These are phyloP conservation scores for Thymelicus lineola DNA, from an alignment of 2,888 invertebrate species.

Conservation along the genomic window DNA sequence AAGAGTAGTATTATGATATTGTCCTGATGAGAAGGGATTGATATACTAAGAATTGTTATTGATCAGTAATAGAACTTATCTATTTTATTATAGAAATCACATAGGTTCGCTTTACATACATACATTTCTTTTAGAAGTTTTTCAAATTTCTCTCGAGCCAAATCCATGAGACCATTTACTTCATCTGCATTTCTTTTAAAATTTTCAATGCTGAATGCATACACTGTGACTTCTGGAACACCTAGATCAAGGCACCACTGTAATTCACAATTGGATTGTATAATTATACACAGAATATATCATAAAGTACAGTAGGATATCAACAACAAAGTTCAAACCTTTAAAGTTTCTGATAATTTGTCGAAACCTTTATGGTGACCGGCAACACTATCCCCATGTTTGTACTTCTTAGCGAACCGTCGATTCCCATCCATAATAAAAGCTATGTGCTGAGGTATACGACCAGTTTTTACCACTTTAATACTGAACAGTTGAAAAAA, in stretches of 20 bases:
- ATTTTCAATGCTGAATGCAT: slow-evolving; percentile 99
- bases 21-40: too few species aligned
- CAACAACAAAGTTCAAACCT: slow-evolving; percentile 69
- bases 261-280: slow-evolving; percentile 41
- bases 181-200: slow-evolving; percentile 96
- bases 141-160: slow-evolving; percentile 94
- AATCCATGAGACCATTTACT: slow-evolving; percentile 93
- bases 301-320: background rate
- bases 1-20: too few species aligned
- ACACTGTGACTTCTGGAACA: slow-evolving; percentile 97
- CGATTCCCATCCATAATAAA: slow-evolving; percentile 99
- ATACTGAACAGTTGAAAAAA: slow-evolving; percentile 91
- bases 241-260: slow-evolving; percentile 97
- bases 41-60: too few species aligned
- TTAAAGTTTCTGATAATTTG: slow-evolving; percentile 91
- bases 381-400: slow-evolving; percentile 87
- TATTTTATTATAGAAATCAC: too few species aligned
- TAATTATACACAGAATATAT: background rate
- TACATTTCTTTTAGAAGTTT: slow-evolving; percentile 92
- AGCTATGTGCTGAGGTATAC: slow-evolving; percentile 96
- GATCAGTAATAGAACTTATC: too few species aligned
- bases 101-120: slow-evolving; percentile 41
- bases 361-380: slow-evolving; percentile 95
- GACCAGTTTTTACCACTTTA: slow-evolving; percentile 90
- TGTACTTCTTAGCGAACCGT: slow-evolving; percentile 93